These are phyloP conservation scores for Actinostola sp. DNA, from an alignment of 92 coral and sea anemone genomes.

Conservation along the genomic window DNA sequence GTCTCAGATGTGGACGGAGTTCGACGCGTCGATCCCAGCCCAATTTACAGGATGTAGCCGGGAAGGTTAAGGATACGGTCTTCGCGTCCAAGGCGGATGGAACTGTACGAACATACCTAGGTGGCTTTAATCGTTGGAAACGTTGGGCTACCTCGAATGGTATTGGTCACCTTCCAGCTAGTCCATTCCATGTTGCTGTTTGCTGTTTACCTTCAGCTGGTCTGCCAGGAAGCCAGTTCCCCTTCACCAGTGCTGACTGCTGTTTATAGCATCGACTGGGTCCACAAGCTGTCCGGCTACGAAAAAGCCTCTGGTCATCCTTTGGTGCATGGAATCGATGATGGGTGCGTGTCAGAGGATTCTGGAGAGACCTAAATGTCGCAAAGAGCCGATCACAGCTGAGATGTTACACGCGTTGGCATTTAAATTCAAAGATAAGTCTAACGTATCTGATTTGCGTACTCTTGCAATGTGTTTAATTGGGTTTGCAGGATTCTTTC, in stretches of 20 bases:
- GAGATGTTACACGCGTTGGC: too few relatives aligned
- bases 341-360: too few relatives aligned
- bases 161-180: background rate
- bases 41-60: background rate
- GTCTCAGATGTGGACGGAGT: slow-evolving; percentile 14
- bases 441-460: slow-evolving; percentile 33
- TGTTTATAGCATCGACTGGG: too few relatives aligned
- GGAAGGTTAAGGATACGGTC: background rate
- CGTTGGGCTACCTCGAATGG: slow-evolving; percentile 6
- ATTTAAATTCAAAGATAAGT: too few relatives aligned
- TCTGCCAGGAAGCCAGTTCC: too few relatives aligned
- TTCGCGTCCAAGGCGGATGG: slow-evolving; percentile 8
- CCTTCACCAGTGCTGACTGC: too few relatives aligned
- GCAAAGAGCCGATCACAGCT: too few relatives aligned
- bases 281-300: too few relatives aligned
- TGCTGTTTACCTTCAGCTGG: too few relatives aligned
- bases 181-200: slow-evolving; percentile 10
- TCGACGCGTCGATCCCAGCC: slow-evolving; percentile 4
- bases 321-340: slow-evolving; percentile 28
- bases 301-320: slow-evolving; percentile 34
- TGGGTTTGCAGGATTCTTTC: too few relatives aligned
- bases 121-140: too few relatives aligned
- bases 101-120: background rate
- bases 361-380: too few relatives aligned
- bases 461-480: slow-evolving; percentile 18